phyloP scores from a whole-genome alignment of 1,140 invertebrate genomes.

The Conus betulinus region DNA sequence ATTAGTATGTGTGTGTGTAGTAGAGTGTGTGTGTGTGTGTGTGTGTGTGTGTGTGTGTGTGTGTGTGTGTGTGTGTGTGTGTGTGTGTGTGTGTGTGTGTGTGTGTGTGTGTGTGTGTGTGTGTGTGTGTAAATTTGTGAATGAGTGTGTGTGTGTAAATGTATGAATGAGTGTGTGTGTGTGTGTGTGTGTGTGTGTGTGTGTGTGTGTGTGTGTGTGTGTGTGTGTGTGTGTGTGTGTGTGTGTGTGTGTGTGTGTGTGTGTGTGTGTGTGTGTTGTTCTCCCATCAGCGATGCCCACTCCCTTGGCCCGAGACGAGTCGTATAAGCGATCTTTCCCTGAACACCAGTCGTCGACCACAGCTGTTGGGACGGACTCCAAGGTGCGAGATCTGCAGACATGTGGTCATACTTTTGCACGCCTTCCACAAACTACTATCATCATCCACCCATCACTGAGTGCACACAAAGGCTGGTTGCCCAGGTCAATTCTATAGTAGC shows the following conservation, averaged over 20 bases:
- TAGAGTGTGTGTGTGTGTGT: constrained; percentile 24
- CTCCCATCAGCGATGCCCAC: background rate
- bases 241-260: background rate
- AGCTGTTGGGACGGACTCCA: no score
- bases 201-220: background rate
- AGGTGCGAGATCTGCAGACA: no score
- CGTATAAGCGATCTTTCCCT: no score
- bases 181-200: constrained; percentile 21
- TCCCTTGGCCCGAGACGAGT: no score
- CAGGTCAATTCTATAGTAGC: no score
- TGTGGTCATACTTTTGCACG: no score
- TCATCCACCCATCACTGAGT: no score
- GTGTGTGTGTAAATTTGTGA: constrained; percentile 13
- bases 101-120: background rate
- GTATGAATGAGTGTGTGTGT: constrained; percentile 10
- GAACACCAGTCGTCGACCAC: no score
- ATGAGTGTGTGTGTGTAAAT: background rate
- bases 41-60: constrained; percentile 1
- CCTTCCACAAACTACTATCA: no score
- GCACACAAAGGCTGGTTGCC: no score
- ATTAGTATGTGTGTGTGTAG: constrained; percentile 6
- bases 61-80: background rate
- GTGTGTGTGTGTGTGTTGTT: background rate
- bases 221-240: constrained; percentile 16
- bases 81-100: background rate